These are phyloP conservation scores for Oncorhynchus gorbuscha DNA, from an alignment of 2,113 vertebrate species.

Conservation along the genomic window DNA sequence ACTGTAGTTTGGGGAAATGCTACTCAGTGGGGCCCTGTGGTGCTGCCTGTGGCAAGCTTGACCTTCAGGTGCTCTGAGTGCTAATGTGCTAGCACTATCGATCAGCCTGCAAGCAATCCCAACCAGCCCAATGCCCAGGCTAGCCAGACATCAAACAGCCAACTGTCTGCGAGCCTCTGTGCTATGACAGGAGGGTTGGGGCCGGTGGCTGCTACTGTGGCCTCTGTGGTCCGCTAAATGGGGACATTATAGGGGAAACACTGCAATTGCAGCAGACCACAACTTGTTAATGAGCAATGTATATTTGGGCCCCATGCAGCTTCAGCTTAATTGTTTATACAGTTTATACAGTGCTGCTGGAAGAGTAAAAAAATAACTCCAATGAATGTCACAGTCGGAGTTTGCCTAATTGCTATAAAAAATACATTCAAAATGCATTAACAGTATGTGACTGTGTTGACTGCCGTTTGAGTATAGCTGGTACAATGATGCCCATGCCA, in stretches of 20 bases:
- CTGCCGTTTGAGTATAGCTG: slow-evolving; percentile 1
- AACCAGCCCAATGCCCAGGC: slow-evolving; percentile 64
- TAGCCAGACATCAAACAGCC: slow-evolving; percentile 65
- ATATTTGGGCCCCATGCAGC: slow-evolving; percentile 82
- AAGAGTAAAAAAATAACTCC: slow-evolving; percentile 72
- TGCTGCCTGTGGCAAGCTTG: slow-evolving; percentile 87
- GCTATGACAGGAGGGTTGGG: slow-evolving; percentile 56
- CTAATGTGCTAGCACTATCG: slow-evolving; percentile 82
- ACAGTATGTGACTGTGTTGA: slow-evolving; percentile 2
- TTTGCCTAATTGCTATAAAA: slow-evolving; percentile 89
- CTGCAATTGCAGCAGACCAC: slow-evolving; percentile 83
- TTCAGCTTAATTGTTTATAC: slow-evolving; percentile 87
- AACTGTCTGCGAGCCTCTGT: neutral
- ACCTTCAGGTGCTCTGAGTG: slow-evolving; percentile 86
- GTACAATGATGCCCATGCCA: no score
- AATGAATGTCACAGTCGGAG: slow-evolving; percentile 84
- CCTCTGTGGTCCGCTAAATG: slow-evolving; percentile 84
- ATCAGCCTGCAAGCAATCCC: slow-evolving; percentile 76
- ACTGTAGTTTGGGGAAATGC: slow-evolving; percentile 43
- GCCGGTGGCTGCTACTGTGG: slow-evolving; percentile 47
- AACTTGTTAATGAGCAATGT: slow-evolving; percentile 89
- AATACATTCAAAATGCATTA: slow-evolving; percentile 76
- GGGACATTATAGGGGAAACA: slow-evolving; percentile 82
- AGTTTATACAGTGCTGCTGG: slow-evolving; percentile 66
- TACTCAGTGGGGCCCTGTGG: slow-evolving; percentile 83